These are phyloP conservation scores for Pristionchus arcanus DNA, from an alignment of 2,888 invertebrate genomes.

Conservation along the genomic window DNA sequence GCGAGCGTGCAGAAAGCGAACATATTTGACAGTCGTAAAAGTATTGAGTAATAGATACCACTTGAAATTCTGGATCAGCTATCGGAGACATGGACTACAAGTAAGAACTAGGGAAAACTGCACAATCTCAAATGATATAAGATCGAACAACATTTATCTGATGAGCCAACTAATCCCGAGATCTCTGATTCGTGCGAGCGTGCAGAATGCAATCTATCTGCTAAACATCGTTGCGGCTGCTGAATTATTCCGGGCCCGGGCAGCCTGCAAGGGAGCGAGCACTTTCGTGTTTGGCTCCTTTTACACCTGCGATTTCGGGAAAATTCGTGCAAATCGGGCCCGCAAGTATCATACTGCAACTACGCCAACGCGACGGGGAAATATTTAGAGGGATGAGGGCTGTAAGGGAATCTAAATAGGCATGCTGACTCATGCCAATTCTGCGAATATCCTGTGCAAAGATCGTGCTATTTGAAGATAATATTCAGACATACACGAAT, in stretches of 20 bases:
- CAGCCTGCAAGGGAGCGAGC: not conserved
- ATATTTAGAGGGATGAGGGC: too few species aligned
- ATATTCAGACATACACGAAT: not conserved
- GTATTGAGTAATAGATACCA: too few species aligned
- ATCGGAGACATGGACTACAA: too few species aligned
- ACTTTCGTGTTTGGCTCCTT: slow-evolving; percentile 1
- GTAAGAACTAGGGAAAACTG: too few species aligned
- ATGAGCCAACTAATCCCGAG: too few species aligned
- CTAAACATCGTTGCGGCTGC: not conserved
- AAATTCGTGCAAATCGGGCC: not conserved
- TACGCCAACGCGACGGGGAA: not conserved
- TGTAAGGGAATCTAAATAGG: too few species aligned
- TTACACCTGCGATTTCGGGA: slow-evolving; percentile 6
- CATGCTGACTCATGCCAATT: not conserved
- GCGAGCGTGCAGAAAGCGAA: not conserved
- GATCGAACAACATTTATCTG: too few species aligned
- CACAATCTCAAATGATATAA: too few species aligned
- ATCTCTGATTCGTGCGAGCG: not conserved
- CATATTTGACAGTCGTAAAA: too few species aligned
- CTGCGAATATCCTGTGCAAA: not conserved
- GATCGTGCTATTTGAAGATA: not conserved
- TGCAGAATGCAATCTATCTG: not conserved
- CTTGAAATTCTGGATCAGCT: too few species aligned
- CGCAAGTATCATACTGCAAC: not conserved
- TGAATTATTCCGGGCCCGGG: not conserved